These are phyloP conservation scores for Oncopeltus fasciatus DNA, from an alignment of 1,140 invertebrate species.

Conservation along the genomic window DNA sequence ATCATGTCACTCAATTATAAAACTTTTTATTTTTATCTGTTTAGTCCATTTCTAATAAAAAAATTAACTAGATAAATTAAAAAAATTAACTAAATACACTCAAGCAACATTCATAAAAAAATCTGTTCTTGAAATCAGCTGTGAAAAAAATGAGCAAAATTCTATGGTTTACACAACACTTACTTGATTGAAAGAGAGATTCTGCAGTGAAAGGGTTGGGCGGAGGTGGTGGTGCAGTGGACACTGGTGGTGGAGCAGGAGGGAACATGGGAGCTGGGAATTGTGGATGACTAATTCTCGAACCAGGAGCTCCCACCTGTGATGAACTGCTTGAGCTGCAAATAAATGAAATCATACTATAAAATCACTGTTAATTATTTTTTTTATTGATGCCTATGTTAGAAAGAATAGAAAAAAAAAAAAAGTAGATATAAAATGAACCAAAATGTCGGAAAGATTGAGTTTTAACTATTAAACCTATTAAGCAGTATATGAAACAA, in stretches of 20 bases:
- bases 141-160: too few species aligned
- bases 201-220: conserved; percentile 70
- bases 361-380: not conserved
- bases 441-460: not conserved
- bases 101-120: too few species aligned
- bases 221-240: conserved; percentile 33
- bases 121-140: too few species aligned
- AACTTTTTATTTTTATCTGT: too few species aligned
- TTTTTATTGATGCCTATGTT: not conserved
- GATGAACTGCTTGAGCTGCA: conserved; percentile 33
- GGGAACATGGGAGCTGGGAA: conserved; percentile 48
- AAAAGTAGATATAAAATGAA: not conserved
- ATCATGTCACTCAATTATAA: too few species aligned
- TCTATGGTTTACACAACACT: too few species aligned
- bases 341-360: conserved; percentile 14
- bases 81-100: too few species aligned
- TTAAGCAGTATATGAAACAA: too few species aligned
- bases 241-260: conserved; percentile 29
- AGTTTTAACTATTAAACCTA: not conserved
- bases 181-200: conserved; percentile 71
- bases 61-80: too few species aligned
- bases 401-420: not conserved
- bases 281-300: conserved; percentile 32
- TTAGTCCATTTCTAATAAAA: too few species aligned
- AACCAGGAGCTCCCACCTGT: conserved; percentile 38